phyloP scores from a whole-genome alignment of 2,113 vertebrate species.

The Atrichornis clamosus region DNA sequence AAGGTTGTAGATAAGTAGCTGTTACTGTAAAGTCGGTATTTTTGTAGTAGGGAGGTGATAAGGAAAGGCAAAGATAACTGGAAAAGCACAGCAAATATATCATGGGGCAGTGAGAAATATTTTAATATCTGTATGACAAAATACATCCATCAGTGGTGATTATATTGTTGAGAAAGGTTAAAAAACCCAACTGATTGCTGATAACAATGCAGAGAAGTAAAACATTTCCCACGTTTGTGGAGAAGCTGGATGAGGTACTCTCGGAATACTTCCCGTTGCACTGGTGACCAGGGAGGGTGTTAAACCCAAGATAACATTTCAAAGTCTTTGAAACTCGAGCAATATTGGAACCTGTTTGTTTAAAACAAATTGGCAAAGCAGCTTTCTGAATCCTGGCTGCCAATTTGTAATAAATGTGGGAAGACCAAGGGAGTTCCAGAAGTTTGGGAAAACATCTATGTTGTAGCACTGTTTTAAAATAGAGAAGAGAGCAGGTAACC shows the following conservation, averaged over 20 bases:
- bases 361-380: not conserved
- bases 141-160: not conserved
- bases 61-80: not conserved
- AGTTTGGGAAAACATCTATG: not conserved
- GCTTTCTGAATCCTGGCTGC: not conserved
- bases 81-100: not conserved
- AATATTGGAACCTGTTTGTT: not conserved
- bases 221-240: not conserved
- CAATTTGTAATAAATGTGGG: not conserved
- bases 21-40: not conserved
- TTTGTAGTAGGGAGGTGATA: not conserved
- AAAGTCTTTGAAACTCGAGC: not conserved
- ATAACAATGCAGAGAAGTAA: not conserved
- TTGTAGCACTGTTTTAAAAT: not conserved
- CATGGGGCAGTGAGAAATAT: not conserved
- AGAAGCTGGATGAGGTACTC: not conserved
- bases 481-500: not conserved
- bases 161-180: not conserved
- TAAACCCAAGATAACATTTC: not conserved
- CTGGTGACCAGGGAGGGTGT: not conserved
- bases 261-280: rapidly evolving
- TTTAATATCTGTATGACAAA: not conserved
- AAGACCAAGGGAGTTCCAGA: not conserved
- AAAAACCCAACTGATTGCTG: not conserved
- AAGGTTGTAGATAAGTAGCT: not conserved